These are phyloP conservation scores for Idaea biselata DNA, from an alignment of 2,888 invertebrate genomes.

Conservation along the genomic window DNA sequence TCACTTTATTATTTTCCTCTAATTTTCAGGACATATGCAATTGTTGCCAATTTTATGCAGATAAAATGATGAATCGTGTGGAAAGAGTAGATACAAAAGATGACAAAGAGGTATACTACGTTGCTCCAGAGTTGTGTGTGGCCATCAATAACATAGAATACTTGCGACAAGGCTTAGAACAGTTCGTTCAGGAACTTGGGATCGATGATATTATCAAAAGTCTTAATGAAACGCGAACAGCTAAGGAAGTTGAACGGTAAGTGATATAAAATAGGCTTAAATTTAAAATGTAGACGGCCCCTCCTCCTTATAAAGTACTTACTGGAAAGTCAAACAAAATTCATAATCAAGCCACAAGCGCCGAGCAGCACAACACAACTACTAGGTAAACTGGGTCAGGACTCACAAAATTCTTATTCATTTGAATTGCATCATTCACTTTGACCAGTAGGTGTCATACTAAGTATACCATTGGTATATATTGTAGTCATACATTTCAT, in stretches of 20 bases:
- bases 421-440: too few species aligned
- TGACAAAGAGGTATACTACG: constrained; percentile 86
- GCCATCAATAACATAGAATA: constrained; percentile 99
- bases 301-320: too few species aligned
- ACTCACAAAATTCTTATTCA: too few species aligned
- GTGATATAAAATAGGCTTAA: background rate
- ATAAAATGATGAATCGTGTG: constrained; percentile 89
- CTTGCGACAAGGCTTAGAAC: constrained; percentile 91
- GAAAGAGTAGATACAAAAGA: constrained; percentile 83
- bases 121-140: constrained; percentile 94
- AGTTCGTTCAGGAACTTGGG: constrained; percentile 92
- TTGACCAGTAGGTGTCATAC: too few species aligned
- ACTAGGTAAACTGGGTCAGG: too few species aligned
- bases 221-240: constrained; percentile 86
- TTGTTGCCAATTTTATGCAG: constrained; percentile 95
- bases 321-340: too few species aligned
- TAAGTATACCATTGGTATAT: too few species aligned
- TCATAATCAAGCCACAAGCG: too few species aligned
- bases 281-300: background rate
- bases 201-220: constrained; percentile 87
- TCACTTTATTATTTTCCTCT: background rate
- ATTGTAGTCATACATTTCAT: background rate
- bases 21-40: constrained; percentile 90
- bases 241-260: constrained; percentile 86
- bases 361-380: too few species aligned